phyloP scores from a whole-genome alignment of 2,888 invertebrate genomes.

The Eudemis profundana region DNA sequence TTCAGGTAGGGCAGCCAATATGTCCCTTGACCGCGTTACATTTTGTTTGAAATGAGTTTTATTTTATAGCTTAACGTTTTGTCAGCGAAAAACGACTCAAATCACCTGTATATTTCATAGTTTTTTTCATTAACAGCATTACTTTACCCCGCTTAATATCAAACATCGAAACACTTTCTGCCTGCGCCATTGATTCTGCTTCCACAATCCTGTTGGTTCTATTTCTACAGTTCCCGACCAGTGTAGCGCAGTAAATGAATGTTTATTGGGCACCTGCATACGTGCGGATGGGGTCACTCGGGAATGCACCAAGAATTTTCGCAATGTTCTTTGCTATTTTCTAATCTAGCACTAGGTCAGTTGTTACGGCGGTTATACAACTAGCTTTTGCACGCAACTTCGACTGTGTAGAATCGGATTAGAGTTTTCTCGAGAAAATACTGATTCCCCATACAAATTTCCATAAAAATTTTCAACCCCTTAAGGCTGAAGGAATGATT shows the following conservation, averaged over 20 bases:
- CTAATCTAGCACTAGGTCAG: neutral
- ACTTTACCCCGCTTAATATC: constrained; percentile 12
- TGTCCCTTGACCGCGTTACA: too few species aligned
- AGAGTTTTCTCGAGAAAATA: too few species aligned
- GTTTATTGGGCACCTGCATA: constrained; percentile 20
- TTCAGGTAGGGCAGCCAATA: too few species aligned
- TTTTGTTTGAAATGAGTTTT: too few species aligned
- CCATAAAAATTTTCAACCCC: too few species aligned
- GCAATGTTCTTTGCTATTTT: neutral
- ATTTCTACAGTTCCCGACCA: neutral
- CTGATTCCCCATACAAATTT: too few species aligned
- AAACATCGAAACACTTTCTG: constrained; percentile 6
- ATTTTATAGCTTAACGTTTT: too few species aligned
- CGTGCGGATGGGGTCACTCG: constrained; percentile 3
- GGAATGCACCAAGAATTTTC: neutral
- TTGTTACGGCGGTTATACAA: neutral
- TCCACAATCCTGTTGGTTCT: constrained; percentile 4
- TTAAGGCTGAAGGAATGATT: too few species aligned
- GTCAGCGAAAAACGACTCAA: too few species aligned
- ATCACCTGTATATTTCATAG: too few species aligned
- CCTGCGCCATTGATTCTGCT: constrained; percentile 13
- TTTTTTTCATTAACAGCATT: too few species aligned
- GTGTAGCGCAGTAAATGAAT: constrained; percentile 18
- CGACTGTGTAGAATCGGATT: too few species aligned
- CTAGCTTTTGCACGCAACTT: neutral